Base-by-base conservation (phyloP, 2,888 invertebrate species). In the Dynastes tityus region DNA sequence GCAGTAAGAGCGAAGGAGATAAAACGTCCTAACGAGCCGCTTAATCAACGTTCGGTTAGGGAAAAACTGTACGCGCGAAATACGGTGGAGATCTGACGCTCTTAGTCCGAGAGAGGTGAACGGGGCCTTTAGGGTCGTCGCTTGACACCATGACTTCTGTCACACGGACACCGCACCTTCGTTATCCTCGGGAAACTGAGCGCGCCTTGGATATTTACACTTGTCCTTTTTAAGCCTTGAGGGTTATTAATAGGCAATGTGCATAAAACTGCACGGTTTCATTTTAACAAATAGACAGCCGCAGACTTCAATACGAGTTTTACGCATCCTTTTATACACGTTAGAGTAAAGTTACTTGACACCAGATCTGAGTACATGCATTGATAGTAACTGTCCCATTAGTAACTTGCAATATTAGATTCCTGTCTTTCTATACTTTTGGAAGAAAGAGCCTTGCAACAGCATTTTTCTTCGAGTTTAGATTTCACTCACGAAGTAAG, bases 81-180 rank as follows among this genome's bases (percentile, higher is more conserved):
- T 80, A 80, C 77, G 70, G 63, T 74, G 73, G 61, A 74, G 73
- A 74, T 74, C 61, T 68, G 32, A 49, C n/a, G 70, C 61, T 16
- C 29, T 61, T 49, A 40, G 61, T 45, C 61, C 58, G 73, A 61
- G n/a, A 11, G 68, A 29, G n/a, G 45, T 2, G 22, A 58, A 8
- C 16, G n/a, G 45, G 29, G 45, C 63, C 73, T 45, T 40, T 45
- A 45, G 73, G 73, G 73, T 61, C 73, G 73, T 61, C 58, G 73
- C 76, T 76, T 80, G 81, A 81, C 79, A 80, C 80, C 37, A 78
- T 70, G 78, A 80, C 79, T 81, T 80, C 80, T 81, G 80, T 80
- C 80, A 78, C 80, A 79, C 80, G 81, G 70, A 75, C 79, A 80
- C 78, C 80, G 78, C 77, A 80, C 78, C 78, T 80, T 80, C 80